Evolutionary conservation across 2,113 vertebrate genomes (phyloP).

Genomic region (Mungos mungo): DNA sequence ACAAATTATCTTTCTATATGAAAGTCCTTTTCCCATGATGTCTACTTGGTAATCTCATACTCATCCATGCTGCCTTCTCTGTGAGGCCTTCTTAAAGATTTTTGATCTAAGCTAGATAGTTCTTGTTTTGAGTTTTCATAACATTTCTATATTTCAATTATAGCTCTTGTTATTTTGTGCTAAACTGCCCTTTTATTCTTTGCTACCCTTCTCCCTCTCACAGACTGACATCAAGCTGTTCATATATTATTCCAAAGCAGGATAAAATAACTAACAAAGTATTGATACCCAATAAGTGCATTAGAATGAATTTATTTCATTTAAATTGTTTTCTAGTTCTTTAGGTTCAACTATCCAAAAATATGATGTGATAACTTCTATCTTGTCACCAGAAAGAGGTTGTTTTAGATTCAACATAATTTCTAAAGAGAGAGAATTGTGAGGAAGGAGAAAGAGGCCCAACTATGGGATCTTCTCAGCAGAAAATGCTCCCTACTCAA

Average conservation of each 20-base stretch:
- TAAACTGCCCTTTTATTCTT: neutral
- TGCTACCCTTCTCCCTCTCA: neutral
- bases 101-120: neutral
- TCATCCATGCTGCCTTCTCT: neutral
- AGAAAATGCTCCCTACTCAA: neutral
- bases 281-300: neutral
- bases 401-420: conserved; percentile 32
- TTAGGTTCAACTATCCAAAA: neutral
- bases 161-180: neutral
- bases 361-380: neutral
- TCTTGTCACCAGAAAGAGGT: neutral
- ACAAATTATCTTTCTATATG: neutral
- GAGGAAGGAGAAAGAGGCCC: conserved; percentile 18
- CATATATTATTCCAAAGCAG: neutral
- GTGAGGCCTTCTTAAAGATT: neutral
- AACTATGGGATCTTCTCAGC: neutral
- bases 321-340: neutral
- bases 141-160: neutral
- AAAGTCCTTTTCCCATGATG: neutral
- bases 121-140: neutral
- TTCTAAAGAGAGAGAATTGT: conserved; percentile 41
- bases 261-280: neutral
- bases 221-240: neutral
- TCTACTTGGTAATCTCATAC: neutral
- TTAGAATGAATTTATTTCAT: neutral